Evolutionary conservation across 2,797 vertebrate genomes (phyloP).

Genomic region (Sorex maritimensis): DNA sequence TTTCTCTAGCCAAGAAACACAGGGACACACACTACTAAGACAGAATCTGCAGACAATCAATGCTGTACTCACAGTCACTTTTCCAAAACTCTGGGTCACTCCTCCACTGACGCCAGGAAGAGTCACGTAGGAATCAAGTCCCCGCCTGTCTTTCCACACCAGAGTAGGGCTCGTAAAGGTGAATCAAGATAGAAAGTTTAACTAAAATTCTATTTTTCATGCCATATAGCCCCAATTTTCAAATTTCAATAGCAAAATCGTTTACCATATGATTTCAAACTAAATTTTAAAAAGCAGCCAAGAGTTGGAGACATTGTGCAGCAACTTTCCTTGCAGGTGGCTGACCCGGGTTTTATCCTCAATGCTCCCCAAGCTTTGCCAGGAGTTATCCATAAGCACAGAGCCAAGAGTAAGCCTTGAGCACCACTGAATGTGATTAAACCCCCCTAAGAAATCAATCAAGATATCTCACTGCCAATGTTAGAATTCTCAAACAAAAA

Average conservation of each 20-base stretch:
- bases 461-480: too few relatives aligned
- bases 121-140: not conserved
- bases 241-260: slow-evolving; percentile 1
- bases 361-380: too few relatives aligned
- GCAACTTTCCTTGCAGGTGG: too few relatives aligned
- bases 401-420: too few relatives aligned
- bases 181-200: not conserved
- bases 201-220: not conserved
- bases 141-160: not conserved
- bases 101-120: not conserved
- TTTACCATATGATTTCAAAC: not conserved
- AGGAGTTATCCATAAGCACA: too few relatives aligned
- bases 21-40: not conserved
- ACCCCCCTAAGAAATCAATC: too few relatives aligned
- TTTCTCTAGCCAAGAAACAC: not conserved
- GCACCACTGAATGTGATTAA: too few relatives aligned
- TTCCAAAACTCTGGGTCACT: not conserved
- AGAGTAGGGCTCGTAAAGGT: not conserved
- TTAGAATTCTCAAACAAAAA: too few relatives aligned
- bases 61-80: not conserved
- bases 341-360: too few relatives aligned
- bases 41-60: not conserved
- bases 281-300: too few relatives aligned
- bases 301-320: too few relatives aligned
- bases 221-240: not conserved